Evolutionary conservation across 2,113 vertebrate genomes (phyloP).

Genomic region (Bolborhynchus lineola): DNA sequence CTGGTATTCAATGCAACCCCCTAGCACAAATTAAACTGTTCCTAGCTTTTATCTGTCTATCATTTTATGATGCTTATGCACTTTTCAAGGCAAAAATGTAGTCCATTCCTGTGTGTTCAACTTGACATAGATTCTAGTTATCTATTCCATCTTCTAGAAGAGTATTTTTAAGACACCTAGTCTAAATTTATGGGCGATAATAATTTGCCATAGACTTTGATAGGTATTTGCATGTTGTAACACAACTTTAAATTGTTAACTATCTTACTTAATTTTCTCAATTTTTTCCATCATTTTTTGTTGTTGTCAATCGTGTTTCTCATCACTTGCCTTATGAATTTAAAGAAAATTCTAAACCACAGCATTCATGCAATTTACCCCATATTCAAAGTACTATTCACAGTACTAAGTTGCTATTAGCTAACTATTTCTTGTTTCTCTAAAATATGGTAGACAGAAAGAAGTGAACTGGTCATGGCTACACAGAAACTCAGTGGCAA

Average conservation of each 20-base stretch:
- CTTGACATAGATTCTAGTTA: background rate
- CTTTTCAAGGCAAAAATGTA: background rate
- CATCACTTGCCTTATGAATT: background rate
- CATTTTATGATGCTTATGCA: background rate
- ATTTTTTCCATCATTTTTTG: background rate
- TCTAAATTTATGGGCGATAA: background rate
- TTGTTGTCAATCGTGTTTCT: background rate
- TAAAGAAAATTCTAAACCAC: background rate
- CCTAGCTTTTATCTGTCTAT: background rate
- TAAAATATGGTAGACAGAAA: background rate
- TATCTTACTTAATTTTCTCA: accelerated
- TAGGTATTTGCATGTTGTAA: background rate
- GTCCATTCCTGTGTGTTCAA: background rate
- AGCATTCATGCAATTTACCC: background rate
- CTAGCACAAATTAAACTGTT: background rate
- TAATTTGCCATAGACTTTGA: background rate
- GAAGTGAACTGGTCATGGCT: background rate
- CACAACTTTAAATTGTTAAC: background rate
- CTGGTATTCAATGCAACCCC: background rate
- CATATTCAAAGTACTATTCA: background rate
- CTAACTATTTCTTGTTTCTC: background rate
- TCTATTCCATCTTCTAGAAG: background rate
- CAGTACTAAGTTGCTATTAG: background rate
- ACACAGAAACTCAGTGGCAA: background rate
- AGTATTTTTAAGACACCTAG: background rate